Evolutionary conservation across 2,888 invertebrate genomes (phyloP).

Genomic region (Ophioninae sp.): DNA sequence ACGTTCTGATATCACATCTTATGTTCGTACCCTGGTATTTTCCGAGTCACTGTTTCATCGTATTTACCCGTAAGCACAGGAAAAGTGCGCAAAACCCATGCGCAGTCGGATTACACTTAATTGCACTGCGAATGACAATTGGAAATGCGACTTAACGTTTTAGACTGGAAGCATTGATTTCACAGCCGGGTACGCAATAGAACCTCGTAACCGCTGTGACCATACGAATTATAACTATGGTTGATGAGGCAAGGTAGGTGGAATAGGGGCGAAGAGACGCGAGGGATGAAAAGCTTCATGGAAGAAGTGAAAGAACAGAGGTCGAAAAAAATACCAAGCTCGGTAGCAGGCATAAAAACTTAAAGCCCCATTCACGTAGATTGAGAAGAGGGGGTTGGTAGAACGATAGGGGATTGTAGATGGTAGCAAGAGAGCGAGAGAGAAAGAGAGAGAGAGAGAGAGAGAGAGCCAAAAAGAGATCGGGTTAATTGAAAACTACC

Average conservation of each 20-base stretch:
- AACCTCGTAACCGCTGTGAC: constrained; percentile 51
- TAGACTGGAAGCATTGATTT: constrained; percentile 47
- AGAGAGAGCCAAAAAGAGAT: constrained; percentile 33
- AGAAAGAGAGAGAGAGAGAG: constrained; percentile 19
- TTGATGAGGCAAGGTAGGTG: constrained; percentile 21
- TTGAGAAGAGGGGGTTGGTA: constrained; percentile 39
- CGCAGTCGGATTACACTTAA: neutral
- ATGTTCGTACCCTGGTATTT: no score
- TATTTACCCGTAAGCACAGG: neutral
- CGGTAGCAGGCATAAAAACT: constrained; percentile 66
- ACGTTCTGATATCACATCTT: no score
- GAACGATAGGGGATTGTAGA: constrained; percentile 39
- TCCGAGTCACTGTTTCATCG: no score
- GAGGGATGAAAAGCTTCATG: constrained; percentile 44
- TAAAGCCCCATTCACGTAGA: constrained; percentile 66
- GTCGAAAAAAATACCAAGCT: constrained; percentile 44
- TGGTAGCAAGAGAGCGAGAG: constrained; percentile 25
- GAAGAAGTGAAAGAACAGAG: constrained; percentile 51
- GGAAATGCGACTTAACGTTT: constrained; percentile 30
- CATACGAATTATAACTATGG: constrained; percentile 71
- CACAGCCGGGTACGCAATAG: constrained; percentile 36
- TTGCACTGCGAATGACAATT: neutral
- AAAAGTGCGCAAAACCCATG: neutral
- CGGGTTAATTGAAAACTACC: constrained; percentile 69
- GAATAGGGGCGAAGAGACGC: constrained; percentile 28